Evolutionary conservation across 2,113 vertebrate genomes (phyloP).

Genomic region (Archilochus colubris): DNA sequence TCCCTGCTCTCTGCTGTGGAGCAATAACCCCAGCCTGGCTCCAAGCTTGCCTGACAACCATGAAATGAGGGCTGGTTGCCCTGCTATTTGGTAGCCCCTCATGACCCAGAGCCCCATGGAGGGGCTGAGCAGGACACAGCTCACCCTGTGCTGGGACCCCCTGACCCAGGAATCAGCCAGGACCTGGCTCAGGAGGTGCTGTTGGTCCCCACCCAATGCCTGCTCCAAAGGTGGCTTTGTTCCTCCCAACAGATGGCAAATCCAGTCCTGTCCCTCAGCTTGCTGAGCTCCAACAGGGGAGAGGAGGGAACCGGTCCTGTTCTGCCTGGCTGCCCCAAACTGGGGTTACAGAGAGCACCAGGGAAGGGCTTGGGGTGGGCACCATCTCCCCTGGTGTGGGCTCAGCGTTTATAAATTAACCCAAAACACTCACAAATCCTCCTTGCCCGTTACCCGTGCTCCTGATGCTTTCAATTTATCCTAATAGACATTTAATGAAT

Average conservation of each 20-base stretch:
- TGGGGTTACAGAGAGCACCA: not conserved
- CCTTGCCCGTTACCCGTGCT: constrained; percentile 61
- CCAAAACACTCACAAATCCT: constrained; percentile 67
- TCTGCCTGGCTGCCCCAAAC: not conserved
- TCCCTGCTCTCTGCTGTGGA: not conserved
- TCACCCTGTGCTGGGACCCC: not conserved
- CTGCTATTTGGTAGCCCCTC: fast-evolving
- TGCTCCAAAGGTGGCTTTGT: not conserved
- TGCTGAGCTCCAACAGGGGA: not conserved
- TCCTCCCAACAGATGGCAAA: not conserved
- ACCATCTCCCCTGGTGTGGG: not conserved
- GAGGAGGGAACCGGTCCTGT: not conserved
- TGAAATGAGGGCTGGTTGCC: fast-evolving
- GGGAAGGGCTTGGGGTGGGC: not conserved
- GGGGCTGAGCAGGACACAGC: not conserved
- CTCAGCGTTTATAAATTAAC: constrained; percentile 60
- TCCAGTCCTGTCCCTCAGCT: not conserved
- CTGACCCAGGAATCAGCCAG: not conserved
- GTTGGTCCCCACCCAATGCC: not conserved
- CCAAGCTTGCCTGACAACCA: not conserved
- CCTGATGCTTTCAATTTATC: constrained; percentile 76
- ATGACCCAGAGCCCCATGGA: not conserved
- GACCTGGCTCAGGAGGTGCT: not conserved
- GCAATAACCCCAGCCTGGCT: not conserved
- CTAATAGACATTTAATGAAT: constrained; percentile 79